Evolutionary conservation across 2,888 invertebrate species (phyloP), one percentile per base, ranked within the genome.

Genomic region (Eupsilia transversa): DNA sequence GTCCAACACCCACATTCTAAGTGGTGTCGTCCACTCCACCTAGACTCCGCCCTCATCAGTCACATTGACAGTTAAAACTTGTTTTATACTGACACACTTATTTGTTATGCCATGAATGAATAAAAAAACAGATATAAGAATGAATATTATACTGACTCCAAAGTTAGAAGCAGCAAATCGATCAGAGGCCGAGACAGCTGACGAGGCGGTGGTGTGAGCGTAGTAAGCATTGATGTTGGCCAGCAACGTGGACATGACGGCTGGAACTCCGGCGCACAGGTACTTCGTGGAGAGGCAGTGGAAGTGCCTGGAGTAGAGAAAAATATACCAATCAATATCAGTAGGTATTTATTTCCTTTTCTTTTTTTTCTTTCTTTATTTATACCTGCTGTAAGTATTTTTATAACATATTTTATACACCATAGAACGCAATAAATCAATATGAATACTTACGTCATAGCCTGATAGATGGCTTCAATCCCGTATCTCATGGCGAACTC

Each of bases 401-500:
- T n/a, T n/a, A n/a, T n/a, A n/a, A n/a, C n/a, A n/a, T n/a, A n/a
- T 35, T 38, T 38, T 38, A 38, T 38, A 38, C 3, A 38, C 10
- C 10, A 38, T 1, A 9, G 38, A 38, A 38, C 38, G 38, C 38
- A 38, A 38, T 38, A 38, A 3, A 38, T 38, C 9, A 3, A 38
- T 38, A 38, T 9, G 38, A 38, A 38, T 38, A 97, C 98, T 97
- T 95, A 99, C 98, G 99, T 99, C 99, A 99, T 99, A 71, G 99
- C 99, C 96, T 99, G 99, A 96, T 99, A 99, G 88, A 99, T 99
- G 83, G 99, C 99, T 95, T 99, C 99, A 88, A 99, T 99, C 77
- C 99, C 99, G 94, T 99, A 99, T 96, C 99, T 97, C 99, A 99
- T 99, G 5, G 99, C 99, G 95, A 99, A 99, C 94, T 99, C 99